Base-by-base conservation (phyloP, 1,140 invertebrate species). In the Drosophila lini region DNA sequence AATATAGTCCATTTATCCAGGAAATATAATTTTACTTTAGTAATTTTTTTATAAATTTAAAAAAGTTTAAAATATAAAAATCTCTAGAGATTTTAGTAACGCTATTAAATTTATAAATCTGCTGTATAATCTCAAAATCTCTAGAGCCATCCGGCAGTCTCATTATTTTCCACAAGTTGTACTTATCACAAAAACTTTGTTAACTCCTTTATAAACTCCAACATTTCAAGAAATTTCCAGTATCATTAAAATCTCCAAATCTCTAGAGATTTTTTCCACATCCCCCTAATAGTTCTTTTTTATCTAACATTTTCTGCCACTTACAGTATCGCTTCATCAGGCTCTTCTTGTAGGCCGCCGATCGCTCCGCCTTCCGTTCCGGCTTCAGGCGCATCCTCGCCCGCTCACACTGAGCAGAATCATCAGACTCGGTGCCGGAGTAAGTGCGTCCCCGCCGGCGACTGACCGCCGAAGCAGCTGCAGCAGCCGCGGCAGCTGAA, bases 241-340 rank as follows among this genome's bases (percentile, higher is more conserved):
- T 13, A 13, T 22, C 3, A 2, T 50, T 6, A 10, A 50, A 50
- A 11, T 11, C 48, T 19, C 3, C 2, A 32, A 50, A 11, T 50
- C n/a, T 6, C 47, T 31, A 11, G 15, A 52, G 9, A 34, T 15
- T 22, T 36, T n/a, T 19, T 47, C 11, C 0, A 11, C 34, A 45
- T 11, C 4, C 5, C 6, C 7, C 5, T 6, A 0, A 34, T 47
- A 22, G 15, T 28, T 0, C 15, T 19, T 6, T 13, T 32, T 47
- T 31, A 5, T 19, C 19, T n/a, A 13, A 53, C 1, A n/a, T 41
- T 6, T 16, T n/a, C 9, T 1, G 2, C n/a, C n/a, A 96, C 96
- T 97, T 96, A 97, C 96, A 95, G 93, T 97, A 97, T 94, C 97
- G 94, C 93, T 96, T 96, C 94, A 97, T 97, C 80, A 97, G 94